phyloP scores from a whole-genome alignment of 2,888 invertebrate genomes.

The Sepiola atlantica region DNA sequence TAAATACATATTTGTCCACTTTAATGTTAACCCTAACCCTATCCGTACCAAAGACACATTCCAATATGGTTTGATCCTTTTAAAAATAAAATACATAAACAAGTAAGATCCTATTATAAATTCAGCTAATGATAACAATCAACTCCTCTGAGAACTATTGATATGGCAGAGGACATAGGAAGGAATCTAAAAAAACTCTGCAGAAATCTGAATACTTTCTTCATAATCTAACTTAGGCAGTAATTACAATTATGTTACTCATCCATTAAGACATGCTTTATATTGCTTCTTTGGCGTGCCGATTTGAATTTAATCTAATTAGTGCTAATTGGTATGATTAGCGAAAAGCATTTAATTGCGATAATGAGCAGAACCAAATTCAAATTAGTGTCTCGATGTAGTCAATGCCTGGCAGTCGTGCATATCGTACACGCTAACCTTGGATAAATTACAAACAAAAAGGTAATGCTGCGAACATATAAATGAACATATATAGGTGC shows the following conservation, averaged over 20 bases:
- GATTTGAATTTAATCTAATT: slow-evolving; percentile 9
- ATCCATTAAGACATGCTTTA: not conserved
- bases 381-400: not conserved
- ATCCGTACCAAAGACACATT: too few relatives aligned
- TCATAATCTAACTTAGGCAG: not conserved
- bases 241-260: not conserved
- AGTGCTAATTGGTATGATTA: not conserved
- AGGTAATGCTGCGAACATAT: not conserved
- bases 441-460: not conserved
- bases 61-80: too few relatives aligned
- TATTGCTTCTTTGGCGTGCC: not conserved
- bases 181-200: not conserved
- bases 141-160: too few relatives aligned
- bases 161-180: too few relatives aligned
- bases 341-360: not conserved
- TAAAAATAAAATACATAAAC: too few relatives aligned
- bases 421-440: not conserved
- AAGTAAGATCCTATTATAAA: too few relatives aligned
- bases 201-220: not conserved
- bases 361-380: not conserved
- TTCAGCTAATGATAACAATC: too few relatives aligned
- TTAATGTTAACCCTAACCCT: too few relatives aligned
- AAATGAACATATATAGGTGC: too few relatives aligned
- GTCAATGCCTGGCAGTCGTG: not conserved
- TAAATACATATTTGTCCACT: too few relatives aligned